Percentiles rank a stretch among this genome's conserved stretches.
Evolutionary conservation across 2,888 invertebrate species (phyloP).

Genomic region (Aphodius sticticus): DNA sequence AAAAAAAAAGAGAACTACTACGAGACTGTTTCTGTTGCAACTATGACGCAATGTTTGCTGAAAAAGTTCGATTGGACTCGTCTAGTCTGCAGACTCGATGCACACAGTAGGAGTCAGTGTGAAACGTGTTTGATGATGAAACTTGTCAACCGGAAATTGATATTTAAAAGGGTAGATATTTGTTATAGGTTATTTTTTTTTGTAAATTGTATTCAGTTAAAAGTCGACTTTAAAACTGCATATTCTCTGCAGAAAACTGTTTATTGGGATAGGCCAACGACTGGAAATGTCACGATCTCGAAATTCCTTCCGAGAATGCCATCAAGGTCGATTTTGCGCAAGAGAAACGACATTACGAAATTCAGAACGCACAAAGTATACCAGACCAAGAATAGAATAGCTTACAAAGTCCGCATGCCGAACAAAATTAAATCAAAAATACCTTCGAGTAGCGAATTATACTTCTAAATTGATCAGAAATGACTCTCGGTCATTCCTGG

Average conservation of each 20-base stretch:
- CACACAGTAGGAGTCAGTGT: too few species aligned
- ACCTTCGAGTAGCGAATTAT: not conserved
- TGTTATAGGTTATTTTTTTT: too few species aligned
- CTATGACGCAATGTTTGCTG: too few species aligned
- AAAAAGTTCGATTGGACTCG: too few species aligned
- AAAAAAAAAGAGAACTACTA: not conserved
- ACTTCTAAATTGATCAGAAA: not conserved
- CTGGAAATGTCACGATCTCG: not conserved
- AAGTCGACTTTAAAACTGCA: not conserved
- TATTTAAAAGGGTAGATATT: too few species aligned
- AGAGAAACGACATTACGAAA: not conserved
- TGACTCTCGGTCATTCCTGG: not conserved
- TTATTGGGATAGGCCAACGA: not conserved
- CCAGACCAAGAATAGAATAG: too few species aligned
- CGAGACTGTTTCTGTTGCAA: too few species aligned
- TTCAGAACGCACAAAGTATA: not conserved
- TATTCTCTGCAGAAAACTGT: not conserved
- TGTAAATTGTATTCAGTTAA: too few species aligned
- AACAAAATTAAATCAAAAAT: not conserved
- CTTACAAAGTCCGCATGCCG: too few species aligned
- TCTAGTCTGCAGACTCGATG: too few species aligned
- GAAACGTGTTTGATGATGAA: too few species aligned
- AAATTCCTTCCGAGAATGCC: not conserved
- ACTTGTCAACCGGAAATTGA: too few species aligned
- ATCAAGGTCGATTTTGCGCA: not conserved